Evolutionary conservation across 2,888 invertebrate species (phyloP).

Genomic region (Andrena dorsata): DNA sequence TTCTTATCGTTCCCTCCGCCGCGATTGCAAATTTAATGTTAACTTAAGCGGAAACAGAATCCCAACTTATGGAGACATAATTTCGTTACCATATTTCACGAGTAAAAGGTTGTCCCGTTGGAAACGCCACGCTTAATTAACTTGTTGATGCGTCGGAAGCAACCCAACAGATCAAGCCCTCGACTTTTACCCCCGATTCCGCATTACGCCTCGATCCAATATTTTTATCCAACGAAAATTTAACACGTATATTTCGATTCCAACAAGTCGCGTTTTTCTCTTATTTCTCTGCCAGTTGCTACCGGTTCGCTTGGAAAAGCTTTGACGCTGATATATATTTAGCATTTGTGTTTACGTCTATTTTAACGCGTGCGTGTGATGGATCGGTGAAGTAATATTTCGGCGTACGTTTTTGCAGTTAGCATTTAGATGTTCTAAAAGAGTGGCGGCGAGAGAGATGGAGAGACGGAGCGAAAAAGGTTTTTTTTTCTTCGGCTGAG

Average conservation of each 20-base stretch:
- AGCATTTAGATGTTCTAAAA: slow-evolving; percentile 32
- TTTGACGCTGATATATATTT: slow-evolving; percentile 67
- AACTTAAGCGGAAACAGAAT: too few relatives aligned
- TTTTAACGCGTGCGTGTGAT: slow-evolving; percentile 63
- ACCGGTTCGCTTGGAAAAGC: slow-evolving; percentile 63
- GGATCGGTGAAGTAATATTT: slow-evolving; percentile 56
- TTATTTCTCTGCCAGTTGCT: slow-evolving; percentile 47
- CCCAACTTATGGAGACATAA: too few relatives aligned
- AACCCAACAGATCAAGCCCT: too few relatives aligned
- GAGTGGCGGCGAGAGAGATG: not conserved
- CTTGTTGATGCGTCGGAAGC: too few relatives aligned
- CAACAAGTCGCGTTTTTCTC: slow-evolving; percentile 27
- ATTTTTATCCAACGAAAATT: not conserved
- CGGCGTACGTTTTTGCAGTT: slow-evolving; percentile 30
- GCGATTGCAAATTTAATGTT: not conserved
- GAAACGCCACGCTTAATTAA: too few relatives aligned
- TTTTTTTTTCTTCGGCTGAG: too few relatives aligned
- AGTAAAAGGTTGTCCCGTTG: too few relatives aligned
- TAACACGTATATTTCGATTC: not conserved
- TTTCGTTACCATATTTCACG: too few relatives aligned
- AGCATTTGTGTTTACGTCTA: slow-evolving; percentile 73
- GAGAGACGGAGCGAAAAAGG: not conserved
- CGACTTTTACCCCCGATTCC: too few relatives aligned
- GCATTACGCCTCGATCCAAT: too few relatives aligned
- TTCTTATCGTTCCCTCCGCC: slow-evolving; percentile 29